These are phyloP conservation scores for Pseudococcus longispinus DNA, from an alignment of 2,888 invertebrate genomes.

Conservation along the genomic window DNA sequence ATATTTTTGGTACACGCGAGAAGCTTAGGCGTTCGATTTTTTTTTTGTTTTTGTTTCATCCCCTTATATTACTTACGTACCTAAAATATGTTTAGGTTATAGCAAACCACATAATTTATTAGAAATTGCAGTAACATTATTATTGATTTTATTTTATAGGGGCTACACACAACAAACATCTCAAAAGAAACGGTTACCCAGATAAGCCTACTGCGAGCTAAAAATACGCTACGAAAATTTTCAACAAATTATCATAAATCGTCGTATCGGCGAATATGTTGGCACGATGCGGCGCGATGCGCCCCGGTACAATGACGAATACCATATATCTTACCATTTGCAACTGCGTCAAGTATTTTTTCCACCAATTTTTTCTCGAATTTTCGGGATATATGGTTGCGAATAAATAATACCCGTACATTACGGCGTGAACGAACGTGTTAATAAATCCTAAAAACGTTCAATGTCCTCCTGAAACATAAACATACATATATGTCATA, in stretches of 20 bases:
- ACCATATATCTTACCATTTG: constrained; percentile 58
- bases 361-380: constrained; percentile 60
- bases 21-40: constrained; percentile 9
- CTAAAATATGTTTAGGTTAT: constrained; percentile 44
- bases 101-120: constrained; percentile 35
- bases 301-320: constrained; percentile 11
- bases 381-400: constrained; percentile 68
- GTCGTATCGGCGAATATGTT: constrained; percentile 8
- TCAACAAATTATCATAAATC: constrained; percentile 42
- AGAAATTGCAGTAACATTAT: constrained; percentile 39
- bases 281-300: not conserved
- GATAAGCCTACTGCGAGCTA: not conserved
- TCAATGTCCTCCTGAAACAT: constrained; percentile 71
- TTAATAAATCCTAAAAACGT: constrained; percentile 74
- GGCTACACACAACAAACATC: not conserved
- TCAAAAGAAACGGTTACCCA: constrained; percentile 34
- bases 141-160: constrained; percentile 28
- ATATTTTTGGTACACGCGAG: constrained; percentile 25
- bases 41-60: constrained; percentile 14
- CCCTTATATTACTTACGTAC: constrained; percentile 17
- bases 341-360: constrained; percentile 58
- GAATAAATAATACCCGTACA: constrained; percentile 84
- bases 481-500: not conserved
- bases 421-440: constrained; percentile 77
- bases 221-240: constrained; percentile 30